Conservation (phyloP, 2,113 vertebrate species). For the Osmerus eperlanus region DNA sequence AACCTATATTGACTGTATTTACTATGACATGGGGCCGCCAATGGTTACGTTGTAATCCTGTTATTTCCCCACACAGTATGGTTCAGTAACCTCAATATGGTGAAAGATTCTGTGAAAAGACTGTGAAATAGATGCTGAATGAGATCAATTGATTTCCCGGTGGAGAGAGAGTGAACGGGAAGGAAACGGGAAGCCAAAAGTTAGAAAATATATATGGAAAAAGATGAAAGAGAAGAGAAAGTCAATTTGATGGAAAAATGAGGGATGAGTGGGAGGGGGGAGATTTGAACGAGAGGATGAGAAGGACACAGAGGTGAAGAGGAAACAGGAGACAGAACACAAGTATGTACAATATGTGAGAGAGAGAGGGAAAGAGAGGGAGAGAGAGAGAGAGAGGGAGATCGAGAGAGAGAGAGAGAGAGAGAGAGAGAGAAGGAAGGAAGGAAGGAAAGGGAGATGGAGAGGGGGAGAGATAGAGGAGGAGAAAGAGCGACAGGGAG, state of each 20-base stretch:
- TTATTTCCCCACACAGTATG: too few relatives aligned
- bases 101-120: neutral
- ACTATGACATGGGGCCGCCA: neutral
- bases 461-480: conserved; percentile 5
- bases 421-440: neutral
- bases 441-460: conserved; percentile 14
- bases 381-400: neutral
- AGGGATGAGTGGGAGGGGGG: neutral
- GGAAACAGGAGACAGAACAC: conserved; percentile 14
- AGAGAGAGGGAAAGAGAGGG: neutral
- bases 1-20: conserved; percentile 28
- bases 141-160: neutral
- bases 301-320: conserved; percentile 33
- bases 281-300: conserved; percentile 3
- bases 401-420: neutral
- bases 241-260: neutral
- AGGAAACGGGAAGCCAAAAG: conserved; percentile 28
- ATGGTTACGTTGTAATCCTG: too few relatives aligned
- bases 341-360: conserved; percentile 9
- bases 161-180: conserved; percentile 24
- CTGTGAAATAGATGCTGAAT: conserved; percentile 14
- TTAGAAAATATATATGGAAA: neutral
- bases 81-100: too few relatives aligned
- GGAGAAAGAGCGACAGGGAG: neutral
- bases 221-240: too few relatives aligned